These are phyloP conservation scores for Taeniopygia guttata DNA, from an alignment of 2,797 vertebrate genomes.

Conservation along the genomic window DNA sequence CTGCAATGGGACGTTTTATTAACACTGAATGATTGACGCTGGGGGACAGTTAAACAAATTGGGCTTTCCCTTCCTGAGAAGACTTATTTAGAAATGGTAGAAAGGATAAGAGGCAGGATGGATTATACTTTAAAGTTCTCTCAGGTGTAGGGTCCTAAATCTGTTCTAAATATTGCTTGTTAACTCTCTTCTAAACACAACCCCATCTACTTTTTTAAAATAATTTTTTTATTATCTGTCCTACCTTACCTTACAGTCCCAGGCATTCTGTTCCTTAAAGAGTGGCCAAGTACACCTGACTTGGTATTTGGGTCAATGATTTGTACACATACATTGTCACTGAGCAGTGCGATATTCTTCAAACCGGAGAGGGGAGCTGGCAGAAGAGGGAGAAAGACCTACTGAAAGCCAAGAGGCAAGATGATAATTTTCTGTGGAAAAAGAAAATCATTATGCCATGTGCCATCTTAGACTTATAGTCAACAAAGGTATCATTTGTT, in stretches of 20 bases:
- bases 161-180: neutral
- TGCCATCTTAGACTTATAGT: neutral
- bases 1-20: neutral
- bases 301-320: neutral
- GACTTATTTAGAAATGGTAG: neutral
- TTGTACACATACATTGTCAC: fast-evolving
- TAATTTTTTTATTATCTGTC: neutral
- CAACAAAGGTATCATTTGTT: neutral
- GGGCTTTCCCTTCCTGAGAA: neutral
- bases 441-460: neutral
- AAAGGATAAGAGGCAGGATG: neutral
- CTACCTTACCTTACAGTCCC: neutral
- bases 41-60: neutral
- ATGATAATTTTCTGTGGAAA: neutral
- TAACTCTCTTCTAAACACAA: neutral
- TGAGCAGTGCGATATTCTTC: neutral
- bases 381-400: neutral
- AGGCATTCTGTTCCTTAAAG: neutral
- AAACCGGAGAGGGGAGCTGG: neutral
- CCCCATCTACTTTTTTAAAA: fast-evolving
- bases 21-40: neutral
- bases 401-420: neutral
- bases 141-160: neutral
- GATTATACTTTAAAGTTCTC: neutral
- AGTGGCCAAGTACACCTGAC: neutral